Percentiles rank a stretch among this genome's conserved stretches.
These are phyloP conservation scores for Sesamia inferens DNA, from an alignment of 2,888 invertebrate genomes.

Conservation along the genomic window DNA sequence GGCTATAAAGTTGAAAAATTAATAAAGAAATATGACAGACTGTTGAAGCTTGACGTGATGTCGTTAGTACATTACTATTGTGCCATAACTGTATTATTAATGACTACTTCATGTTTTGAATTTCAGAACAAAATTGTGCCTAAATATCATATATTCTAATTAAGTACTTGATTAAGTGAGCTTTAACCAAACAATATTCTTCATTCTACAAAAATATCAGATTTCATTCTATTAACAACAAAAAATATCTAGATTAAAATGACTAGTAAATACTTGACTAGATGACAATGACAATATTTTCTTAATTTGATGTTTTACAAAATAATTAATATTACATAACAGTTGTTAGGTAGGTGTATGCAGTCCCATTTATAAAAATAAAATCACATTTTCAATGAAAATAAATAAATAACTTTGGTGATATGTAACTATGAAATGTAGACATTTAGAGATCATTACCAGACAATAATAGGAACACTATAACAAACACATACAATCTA, in stretches of 20 bases:
- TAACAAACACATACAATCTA: conserved; percentile 37
- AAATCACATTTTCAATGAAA: conserved; percentile 5
- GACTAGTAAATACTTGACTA: conserved; percentile 56
- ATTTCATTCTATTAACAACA: conserved; percentile 52
- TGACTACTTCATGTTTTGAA: conserved; percentile 44
- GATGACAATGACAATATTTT: conserved; percentile 31
- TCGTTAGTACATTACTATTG: conserved; percentile 45
- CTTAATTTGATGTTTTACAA: conserved; percentile 26
- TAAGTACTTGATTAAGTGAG: conserved; percentile 28
- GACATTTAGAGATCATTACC: conserved; percentile 44
- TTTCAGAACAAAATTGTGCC: conserved; percentile 14
- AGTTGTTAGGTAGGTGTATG: conserved; percentile 13
- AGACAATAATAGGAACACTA: conserved; percentile 23
- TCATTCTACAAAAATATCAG: conserved; percentile 65
- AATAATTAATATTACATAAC: conserved; percentile 21
- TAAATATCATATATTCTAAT: conserved; percentile 9
- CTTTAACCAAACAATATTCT: conserved; percentile 32
- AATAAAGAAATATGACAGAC: too few relatives aligned
- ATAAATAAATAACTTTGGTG: conserved; percentile 49
- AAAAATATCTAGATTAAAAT: conserved; percentile 50
- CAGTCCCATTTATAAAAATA: conserved; percentile 22
- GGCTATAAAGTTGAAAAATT: too few relatives aligned
- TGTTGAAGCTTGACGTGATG: too few relatives aligned
- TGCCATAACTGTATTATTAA: conserved; percentile 52
- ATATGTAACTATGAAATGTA: conserved; percentile 60